Percentiles rank a stretch among this genome's conserved stretches.
These are phyloP conservation scores for Lasioglossum marginatum DNA, from an alignment of 2,888 invertebrate genomes.

Conservation along the genomic window DNA sequence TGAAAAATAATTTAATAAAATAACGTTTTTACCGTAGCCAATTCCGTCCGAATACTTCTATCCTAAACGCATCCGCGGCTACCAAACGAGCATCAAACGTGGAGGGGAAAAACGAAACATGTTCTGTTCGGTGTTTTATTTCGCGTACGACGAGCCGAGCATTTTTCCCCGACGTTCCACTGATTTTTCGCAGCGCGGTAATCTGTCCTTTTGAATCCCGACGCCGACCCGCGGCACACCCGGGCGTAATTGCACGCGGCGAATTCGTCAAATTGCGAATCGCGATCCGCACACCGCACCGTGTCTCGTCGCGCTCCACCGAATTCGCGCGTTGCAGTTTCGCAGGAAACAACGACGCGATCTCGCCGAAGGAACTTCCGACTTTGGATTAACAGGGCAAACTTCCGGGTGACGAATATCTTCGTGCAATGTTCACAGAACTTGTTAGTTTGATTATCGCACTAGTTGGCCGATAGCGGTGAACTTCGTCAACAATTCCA, in stretches of 20 bases:
- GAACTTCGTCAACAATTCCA: too few species aligned
- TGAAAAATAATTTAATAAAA: not conserved
- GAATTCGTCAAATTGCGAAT: constrained; percentile 53
- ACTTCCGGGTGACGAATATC: not conserved
- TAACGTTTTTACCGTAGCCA: not conserved
- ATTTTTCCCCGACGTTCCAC: constrained; percentile 18
- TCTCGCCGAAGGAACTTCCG: not conserved
- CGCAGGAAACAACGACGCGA: not conserved
- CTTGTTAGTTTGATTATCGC: not conserved
- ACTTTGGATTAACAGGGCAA: not conserved
- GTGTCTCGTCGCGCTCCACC: not conserved
- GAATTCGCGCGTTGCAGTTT: not conserved
- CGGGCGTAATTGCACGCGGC: constrained; percentile 48
- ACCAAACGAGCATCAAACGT: constrained; percentile 29
- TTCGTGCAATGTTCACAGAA: not conserved
- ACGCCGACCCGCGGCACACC: not conserved
- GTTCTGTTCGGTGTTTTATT: constrained; percentile 34
- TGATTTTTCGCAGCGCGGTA: constrained; percentile 35
- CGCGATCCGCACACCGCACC: not conserved
- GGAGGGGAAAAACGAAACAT: not conserved
- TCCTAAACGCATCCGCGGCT: not conserved
- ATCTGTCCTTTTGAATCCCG: constrained; percentile 51
- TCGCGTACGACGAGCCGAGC: constrained; percentile 8
- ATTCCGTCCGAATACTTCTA: not conserved
- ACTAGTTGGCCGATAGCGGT: too few species aligned